phyloP scores from a whole-genome alignment of 2,113 vertebrate species.

The Siphamia tubifer region DNA sequence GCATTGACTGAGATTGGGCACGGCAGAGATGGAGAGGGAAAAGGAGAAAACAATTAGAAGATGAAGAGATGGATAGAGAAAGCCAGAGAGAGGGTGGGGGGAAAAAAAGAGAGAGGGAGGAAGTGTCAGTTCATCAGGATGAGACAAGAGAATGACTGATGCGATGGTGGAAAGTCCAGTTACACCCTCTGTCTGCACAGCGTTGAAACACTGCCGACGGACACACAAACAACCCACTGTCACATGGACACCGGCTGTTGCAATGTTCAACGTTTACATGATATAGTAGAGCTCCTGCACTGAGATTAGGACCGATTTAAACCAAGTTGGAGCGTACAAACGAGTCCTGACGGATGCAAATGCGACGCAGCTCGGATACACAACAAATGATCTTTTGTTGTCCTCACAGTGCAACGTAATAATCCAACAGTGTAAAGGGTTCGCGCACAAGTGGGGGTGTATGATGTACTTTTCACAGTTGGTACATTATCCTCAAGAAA shows the following conservation, averaged over 20 bases:
- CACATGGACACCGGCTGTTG: slow-evolving; percentile 1
- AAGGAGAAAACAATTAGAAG: slow-evolving; percentile 21
- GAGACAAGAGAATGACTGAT: slow-evolving; percentile 8
- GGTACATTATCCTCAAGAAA: too few relatives aligned
- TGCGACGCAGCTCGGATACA: background rate
- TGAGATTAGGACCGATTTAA: background rate
- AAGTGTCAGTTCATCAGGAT: slow-evolving; percentile 6
- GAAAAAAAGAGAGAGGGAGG: background rate
- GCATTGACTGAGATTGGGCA: background rate
- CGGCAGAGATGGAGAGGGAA: slow-evolving; percentile 18
- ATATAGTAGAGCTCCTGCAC: background rate
- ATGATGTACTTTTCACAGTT: too few relatives aligned
- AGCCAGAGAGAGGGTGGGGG: background rate
- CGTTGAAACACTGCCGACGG: too few relatives aligned
- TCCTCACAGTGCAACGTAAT: background rate
- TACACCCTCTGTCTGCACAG: background rate
- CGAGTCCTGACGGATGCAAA: background rate
- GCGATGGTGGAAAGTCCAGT: slow-evolving; percentile 6
- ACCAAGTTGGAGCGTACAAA: background rate
- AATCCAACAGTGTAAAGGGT: too few relatives aligned
- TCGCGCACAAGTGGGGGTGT: too few relatives aligned
- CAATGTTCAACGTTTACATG: background rate
- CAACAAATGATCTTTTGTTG: background rate
- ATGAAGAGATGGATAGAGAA: background rate
- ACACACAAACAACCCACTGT: slow-evolving; percentile 1